Base-by-base conservation (phyloP, 2,888 invertebrate species). In the Sepioteuthis lessoniana region DNA sequence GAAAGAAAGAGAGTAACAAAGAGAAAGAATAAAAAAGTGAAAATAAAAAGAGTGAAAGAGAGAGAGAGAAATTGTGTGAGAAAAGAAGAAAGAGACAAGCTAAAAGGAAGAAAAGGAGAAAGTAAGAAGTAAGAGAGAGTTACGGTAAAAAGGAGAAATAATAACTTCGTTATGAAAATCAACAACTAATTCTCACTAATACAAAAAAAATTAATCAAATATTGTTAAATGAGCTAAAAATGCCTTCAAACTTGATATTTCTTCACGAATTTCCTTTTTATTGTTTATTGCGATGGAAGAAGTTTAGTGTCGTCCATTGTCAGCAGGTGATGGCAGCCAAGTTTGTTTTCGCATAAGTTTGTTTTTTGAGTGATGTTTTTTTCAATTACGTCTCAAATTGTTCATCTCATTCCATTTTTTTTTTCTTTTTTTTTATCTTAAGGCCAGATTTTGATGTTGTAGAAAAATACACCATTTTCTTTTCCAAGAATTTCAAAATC, bases 31-130 rank as follows among this genome's bases (percentile, higher is more conserved):
- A 21, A 60, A 10, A 42, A 42, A 5, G 3, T 42, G 42, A 8
- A n/a, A 16, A 3, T n/a, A n/a, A n/a, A n/a, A n/a, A 0, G n/a
- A 16, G n/a, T 0, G n/a, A 35, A 16, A 76, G 8, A n/a, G 10
- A n/a, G n/a, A 76, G 16, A 16, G 16, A 35, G 4, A n/a, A n/a
- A n/a, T 0, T 21, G 25, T 0, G 25, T 25, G 25, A 21, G 21
- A n/a, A 1, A 13, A 25, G 19, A 16, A 76, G 76, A 76, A 16
- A 76, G n/a, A 10, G 31, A n/a, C 0, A 76, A 13, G 31, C 10
- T n/a, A 13, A 8, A 76, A 31, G 31, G 10, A n/a, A 76, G 8
- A 19, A 76, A n/a, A 5, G 28, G 0, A 28, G 21, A 31, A 31
- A 21, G 21, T 28, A 31, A 21, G 21, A 31, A 50, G 0, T 31